These are phyloP conservation scores for Caenorhabditis macrosperma DNA, from an alignment of 2,888 invertebrate species.

Conservation along the genomic window DNA sequence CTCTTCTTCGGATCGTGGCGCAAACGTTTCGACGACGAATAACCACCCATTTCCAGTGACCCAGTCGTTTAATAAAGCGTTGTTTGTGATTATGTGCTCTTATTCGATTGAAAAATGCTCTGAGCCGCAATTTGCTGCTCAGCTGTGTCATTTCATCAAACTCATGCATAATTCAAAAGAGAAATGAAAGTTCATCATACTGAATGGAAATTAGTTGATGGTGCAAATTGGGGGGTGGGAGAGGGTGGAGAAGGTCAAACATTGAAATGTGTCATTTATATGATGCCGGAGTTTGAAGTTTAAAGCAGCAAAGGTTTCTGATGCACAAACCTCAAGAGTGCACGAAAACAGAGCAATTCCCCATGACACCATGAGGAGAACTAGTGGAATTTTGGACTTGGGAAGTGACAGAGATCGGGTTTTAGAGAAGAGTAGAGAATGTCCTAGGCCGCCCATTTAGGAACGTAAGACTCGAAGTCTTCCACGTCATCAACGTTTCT, in stretches of 20 bases:
- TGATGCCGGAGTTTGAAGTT: no score
- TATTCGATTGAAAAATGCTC: neutral
- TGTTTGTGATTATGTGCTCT: slow-evolving; percentile 23
- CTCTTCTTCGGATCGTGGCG: slow-evolving; percentile 61
- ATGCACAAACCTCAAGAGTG: no score
- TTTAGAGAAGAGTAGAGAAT: no score
- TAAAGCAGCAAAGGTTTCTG: no score
- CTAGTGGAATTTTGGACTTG: no score
- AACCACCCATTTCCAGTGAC: slow-evolving; percentile 3
- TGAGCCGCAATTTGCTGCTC: neutral
- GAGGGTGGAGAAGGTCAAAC: slow-evolving; percentile 12
- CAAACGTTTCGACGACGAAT: slow-evolving; percentile 59
- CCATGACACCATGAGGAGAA: no score
- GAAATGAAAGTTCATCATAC: neutral
- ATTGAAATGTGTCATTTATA: no score
- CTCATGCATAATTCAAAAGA: neutral
- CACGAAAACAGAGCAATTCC: no score
- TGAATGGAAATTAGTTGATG: slow-evolving; percentile 11
- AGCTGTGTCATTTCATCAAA: neutral
- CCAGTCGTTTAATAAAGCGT: slow-evolving; percentile 37
- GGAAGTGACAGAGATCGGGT: no score
- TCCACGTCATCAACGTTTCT: no score
- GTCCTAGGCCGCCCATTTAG: no score
- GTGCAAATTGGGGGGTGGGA: slow-evolving; percentile 3
- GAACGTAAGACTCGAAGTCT: no score